phyloP scores from a whole-genome alignment of 2,797 vertebrate genomes.

The Anomalospiza imberbis region DNA sequence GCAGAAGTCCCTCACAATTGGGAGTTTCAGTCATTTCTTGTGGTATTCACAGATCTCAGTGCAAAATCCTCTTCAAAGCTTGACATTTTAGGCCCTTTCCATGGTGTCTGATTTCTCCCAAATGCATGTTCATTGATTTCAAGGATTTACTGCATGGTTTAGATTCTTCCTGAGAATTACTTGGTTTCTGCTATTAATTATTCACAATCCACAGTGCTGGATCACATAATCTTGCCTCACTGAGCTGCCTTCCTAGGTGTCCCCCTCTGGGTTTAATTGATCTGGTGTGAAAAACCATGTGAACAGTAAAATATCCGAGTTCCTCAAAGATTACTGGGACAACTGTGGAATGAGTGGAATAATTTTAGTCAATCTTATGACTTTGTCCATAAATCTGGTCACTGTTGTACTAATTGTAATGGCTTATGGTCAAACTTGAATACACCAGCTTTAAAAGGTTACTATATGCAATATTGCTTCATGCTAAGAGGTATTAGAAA shows the following conservation, averaged over 20 bases:
- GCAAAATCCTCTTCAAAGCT: background rate
- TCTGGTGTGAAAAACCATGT: accelerated
- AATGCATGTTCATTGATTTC: background rate
- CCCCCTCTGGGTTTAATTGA: background rate
- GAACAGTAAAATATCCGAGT: accelerated
- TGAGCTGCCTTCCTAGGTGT: background rate
- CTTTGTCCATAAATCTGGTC: background rate
- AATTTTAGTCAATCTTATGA: background rate
- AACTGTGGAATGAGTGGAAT: background rate
- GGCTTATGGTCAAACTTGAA: background rate
- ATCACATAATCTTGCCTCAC: background rate
- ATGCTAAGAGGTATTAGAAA: background rate
- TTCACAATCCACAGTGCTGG: background rate
- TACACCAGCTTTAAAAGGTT: background rate
- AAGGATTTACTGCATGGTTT: background rate
- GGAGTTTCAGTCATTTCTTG: background rate
- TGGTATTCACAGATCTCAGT: background rate
- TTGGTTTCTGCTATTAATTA: background rate
- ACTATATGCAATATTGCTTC: background rate
- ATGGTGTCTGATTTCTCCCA: background rate
- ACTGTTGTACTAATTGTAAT: background rate
- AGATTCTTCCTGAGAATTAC: background rate
- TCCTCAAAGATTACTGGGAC: background rate
- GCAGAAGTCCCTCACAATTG: background rate
- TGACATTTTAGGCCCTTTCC: background rate